Base-by-base conservation (phyloP, 2,888 invertebrate genomes). In the Pollenia angustigena region DNA sequence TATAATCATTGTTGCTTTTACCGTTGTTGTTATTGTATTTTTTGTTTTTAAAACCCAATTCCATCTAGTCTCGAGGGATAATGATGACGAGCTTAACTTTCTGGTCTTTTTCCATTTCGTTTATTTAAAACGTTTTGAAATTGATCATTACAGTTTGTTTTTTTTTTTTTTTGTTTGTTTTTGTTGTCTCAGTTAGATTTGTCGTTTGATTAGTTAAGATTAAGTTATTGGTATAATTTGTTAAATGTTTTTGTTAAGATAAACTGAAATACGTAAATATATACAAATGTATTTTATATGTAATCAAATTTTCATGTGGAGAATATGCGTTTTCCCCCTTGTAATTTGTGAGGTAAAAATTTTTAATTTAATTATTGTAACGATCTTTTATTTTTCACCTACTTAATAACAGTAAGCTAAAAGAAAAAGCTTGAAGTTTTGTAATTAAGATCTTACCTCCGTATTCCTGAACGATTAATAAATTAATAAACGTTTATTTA, bases 61-160 rank as follows among this genome's bases (percentile, higher is more conserved):
- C 75, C n/a, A 75, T 68, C 46, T 82, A 16, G 40, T 71, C 76
- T 76, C 82, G 14, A 48, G 82, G 76, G 82, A 72, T 68, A 62
- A 71, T 23, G n/a, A 44, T 12, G 42, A 60, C 52, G 23, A 69
- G 64, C 81, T 81, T 64, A 14, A 81, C 46, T 54, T 56, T 64
- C n/a, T 71, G 32, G 46, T 50, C 12, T 56, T 62, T 44, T 62
- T 71, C 7, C 16, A 68, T 64, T 81, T 32, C 12, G 52, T 72
- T 75, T 58, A 32, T 74, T 50, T 42, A 52, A 75, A 68, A 69
- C 58, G 40, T 58, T 32, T 32, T 74, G 18, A 50, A 81, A 74
- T 66, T 64, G 72, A 81, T 81, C 81, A 64, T 66, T 64, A 23
- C 56, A 48, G 9, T 52, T 12, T 12, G 16, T 18, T 32, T 80